Evolutionary conservation across 2,888 invertebrate genomes (phyloP).

Genomic region (Neoaliturus tenellus): DNA sequence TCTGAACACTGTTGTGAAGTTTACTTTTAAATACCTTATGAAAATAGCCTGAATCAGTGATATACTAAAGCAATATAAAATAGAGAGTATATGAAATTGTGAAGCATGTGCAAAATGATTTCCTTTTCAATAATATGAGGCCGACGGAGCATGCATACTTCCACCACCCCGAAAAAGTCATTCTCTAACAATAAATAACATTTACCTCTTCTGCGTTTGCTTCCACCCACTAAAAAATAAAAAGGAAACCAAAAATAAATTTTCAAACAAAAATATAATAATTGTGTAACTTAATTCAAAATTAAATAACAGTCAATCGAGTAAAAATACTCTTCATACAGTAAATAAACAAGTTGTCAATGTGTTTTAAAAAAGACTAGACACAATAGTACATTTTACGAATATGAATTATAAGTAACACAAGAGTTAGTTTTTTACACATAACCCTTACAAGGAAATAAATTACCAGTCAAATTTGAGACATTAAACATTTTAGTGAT

Average conservation of each 20-base stretch:
- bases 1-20: no score
- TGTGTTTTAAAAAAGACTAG: neutral
- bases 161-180: conserved; percentile 18
- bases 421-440: neutral
- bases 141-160: neutral
- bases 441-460: neutral
- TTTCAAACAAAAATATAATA: conserved; percentile 66
- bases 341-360: neutral
- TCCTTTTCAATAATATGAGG: neutral
- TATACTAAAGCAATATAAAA: no score
- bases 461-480: neutral
- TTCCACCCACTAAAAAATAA: conserved; percentile 79
- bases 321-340: no score
- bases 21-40: no score
- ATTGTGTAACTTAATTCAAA: conserved; percentile 35
- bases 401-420: neutral
- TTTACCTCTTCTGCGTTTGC: conserved; percentile 82
- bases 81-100: no score
- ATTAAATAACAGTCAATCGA: no score
- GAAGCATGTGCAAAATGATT: neutral
- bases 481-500: conserved; percentile 21
- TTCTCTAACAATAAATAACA: conserved; percentile 9
- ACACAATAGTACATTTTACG: neutral
- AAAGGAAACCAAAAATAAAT: conserved; percentile 67
- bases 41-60: no score